Conservation (phyloP, 2,797 vertebrate species). For the Darevskia mixta region DNA sequence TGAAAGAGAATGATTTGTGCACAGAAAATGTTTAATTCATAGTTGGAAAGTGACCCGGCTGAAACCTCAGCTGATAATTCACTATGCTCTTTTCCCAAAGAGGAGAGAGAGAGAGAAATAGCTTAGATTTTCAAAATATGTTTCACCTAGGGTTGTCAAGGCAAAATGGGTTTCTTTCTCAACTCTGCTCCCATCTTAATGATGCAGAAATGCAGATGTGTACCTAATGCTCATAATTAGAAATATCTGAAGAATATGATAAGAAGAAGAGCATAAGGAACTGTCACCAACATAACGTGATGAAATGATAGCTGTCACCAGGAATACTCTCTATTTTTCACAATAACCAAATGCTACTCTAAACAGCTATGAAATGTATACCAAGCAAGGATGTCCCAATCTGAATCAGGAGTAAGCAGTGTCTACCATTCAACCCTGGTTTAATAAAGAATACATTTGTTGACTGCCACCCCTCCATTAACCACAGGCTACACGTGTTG, state of each 20-base stretch:
- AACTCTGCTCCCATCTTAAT: conserved; percentile 19
- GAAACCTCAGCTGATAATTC: conserved; percentile 63
- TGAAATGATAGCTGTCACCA: not conserved
- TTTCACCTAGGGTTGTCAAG: conserved; percentile 36
- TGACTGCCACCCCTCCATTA: not conserved
- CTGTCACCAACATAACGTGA: conserved; percentile 10
- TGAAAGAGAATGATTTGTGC: conserved; percentile 46
- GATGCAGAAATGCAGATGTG: conserved; percentile 3
- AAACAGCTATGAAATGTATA: not conserved
- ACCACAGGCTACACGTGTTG: not conserved
- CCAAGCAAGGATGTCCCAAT: not conserved
- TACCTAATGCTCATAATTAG: not conserved
- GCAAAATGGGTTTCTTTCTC: not conserved
- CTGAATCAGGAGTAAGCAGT: not conserved
- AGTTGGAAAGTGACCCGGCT: conserved; percentile 52
- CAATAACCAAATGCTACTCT: not conserved
- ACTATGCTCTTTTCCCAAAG: conserved; percentile 26
- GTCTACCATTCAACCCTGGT: not conserved
- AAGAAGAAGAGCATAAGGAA: conserved; percentile 7
- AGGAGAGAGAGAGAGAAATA: not conserved
- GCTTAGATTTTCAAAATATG: conserved; percentile 36
- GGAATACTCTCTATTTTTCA: not conserved
- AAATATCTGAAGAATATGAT: conserved; percentile 8
- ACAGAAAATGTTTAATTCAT: conserved; percentile 71
- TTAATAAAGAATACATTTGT: not conserved